These are phyloP conservation scores for Cyphomyrus plagiostoma DNA, from an alignment of 2,113 vertebrate genomes.

Conservation along the genomic window DNA sequence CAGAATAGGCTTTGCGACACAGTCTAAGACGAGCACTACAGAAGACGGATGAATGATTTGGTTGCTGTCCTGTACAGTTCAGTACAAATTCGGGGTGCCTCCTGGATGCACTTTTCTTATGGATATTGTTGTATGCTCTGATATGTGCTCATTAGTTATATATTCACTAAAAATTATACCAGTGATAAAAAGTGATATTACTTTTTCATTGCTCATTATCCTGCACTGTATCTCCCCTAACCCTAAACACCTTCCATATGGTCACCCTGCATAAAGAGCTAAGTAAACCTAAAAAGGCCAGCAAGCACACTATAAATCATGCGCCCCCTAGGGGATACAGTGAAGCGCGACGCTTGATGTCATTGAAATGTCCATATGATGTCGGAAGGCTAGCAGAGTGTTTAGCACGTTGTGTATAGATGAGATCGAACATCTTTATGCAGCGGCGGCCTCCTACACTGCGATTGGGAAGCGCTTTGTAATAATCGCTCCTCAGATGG, in stretches of 20 bases:
- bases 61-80: neutral
- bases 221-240: neutral
- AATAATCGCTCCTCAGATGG: conserved; percentile 24
- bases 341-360: neutral
- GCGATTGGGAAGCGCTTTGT: conserved; percentile 13
- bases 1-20: neutral
- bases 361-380: conserved; percentile 12
- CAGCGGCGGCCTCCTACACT: conserved; percentile 2
- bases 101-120: neutral
- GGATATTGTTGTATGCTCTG: neutral
- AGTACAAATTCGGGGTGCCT: neutral
- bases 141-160: neutral
- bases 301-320: neutral
- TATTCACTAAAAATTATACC: neutral
- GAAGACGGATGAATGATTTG: neutral
- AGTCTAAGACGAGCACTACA: neutral
- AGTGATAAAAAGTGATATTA: neutral
- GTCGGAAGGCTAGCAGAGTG: conserved; percentile 4
- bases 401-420: conserved; percentile 19
- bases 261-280: neutral
- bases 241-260: neutral
- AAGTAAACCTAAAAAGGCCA: neutral
- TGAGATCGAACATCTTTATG: conserved; percentile 22
- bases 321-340: too few relatives aligned
- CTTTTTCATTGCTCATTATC: neutral